Conservation (phyloP, 2,797 vertebrate genomes). For the Botia kubotai region DNA sequence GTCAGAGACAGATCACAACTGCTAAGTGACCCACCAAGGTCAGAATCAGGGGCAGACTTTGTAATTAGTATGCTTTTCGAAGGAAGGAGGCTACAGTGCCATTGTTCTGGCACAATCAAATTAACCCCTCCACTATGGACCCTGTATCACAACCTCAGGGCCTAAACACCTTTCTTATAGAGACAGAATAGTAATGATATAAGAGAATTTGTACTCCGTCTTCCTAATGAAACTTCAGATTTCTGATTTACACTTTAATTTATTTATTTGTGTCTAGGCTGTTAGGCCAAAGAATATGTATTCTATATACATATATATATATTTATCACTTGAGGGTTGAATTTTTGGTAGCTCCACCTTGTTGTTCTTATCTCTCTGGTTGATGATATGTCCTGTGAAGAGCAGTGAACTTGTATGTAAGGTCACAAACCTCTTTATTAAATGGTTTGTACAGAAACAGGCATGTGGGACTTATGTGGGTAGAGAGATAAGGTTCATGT, state of each 20-base stretch:
- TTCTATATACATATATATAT: not conserved
- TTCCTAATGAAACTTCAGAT: conserved; percentile 68
- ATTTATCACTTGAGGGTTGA: not conserved
- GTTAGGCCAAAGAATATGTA: not conserved
- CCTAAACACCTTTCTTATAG: conserved; percentile 77
- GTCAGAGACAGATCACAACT: conserved; percentile 98
- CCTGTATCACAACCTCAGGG: conserved; percentile 87
- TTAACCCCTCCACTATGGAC: conserved; percentile 93
- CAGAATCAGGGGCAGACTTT: conserved; percentile 89
- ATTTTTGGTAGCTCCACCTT: not conserved
- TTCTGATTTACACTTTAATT: conserved; percentile 47
- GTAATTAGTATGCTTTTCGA: conserved; percentile 97
- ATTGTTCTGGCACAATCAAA: conserved; percentile 95
- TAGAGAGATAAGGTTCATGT: not conserved
- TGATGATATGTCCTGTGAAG: not conserved
- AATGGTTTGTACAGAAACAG: not conserved
- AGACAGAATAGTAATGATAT: conserved; percentile 72
- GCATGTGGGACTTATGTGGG: not conserved
- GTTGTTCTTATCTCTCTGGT: not conserved
- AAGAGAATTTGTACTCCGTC: conserved; percentile 68
- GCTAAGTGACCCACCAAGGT: conserved; percentile 96
- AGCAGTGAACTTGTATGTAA: not conserved
- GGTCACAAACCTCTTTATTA: not conserved
- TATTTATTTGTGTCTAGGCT: conserved; percentile 55
- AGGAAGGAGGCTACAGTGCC: conserved; percentile 82